phyloP scores from a whole-genome alignment of 1,140 invertebrate species.

The Drosophila aff. region DNA sequence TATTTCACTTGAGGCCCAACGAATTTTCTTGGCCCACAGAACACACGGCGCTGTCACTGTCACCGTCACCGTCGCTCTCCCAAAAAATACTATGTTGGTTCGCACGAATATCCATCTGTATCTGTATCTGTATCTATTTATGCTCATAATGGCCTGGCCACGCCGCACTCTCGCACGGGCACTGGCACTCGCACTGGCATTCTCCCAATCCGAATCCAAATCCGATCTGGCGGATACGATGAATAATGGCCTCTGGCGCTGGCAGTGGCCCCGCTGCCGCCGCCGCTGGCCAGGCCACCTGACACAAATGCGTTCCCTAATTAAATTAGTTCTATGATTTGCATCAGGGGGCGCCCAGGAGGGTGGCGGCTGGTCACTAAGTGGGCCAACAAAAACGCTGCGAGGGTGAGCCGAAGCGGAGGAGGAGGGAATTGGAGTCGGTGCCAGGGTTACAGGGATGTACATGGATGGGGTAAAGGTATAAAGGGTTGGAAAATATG shows the following conservation, averaged over 20 bases:
- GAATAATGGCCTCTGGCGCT: conserved; percentile 40
- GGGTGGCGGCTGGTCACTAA: neutral
- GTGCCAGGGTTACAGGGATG: neutral
- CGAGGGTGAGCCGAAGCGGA: neutral
- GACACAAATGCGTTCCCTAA: conserved; percentile 51
- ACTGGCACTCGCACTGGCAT: neutral
- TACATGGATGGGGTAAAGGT: neutral
- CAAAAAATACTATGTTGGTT: conserved; percentile 7
- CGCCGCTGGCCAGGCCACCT: conserved; percentile 27
- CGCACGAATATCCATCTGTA: conserved; percentile 3
- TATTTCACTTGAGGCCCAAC: conserved; percentile 26
- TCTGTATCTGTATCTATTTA: conserved; percentile 20
- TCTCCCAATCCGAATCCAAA: conserved; percentile 3
- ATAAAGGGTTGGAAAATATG: neutral
- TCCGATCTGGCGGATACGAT: conserved; percentile 30
- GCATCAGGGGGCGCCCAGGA: conserved; percentile 1
- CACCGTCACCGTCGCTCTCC: conserved; percentile 26
- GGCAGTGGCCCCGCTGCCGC: conserved; percentile 15
- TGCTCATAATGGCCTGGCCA: conserved; percentile 24
- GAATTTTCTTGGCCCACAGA: conserved; percentile 31
- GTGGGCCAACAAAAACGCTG: neutral
- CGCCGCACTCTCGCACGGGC: conserved; percentile 1
- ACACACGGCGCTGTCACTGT: conserved; percentile 33
- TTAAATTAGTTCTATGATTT: conserved; percentile 52
- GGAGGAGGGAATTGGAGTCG: neutral